Evolutionary conservation across 1,140 invertebrate species (phyloP), one percentile per base, ranked within the genome.

Genomic region (Wiebesia pumilae): DNA sequence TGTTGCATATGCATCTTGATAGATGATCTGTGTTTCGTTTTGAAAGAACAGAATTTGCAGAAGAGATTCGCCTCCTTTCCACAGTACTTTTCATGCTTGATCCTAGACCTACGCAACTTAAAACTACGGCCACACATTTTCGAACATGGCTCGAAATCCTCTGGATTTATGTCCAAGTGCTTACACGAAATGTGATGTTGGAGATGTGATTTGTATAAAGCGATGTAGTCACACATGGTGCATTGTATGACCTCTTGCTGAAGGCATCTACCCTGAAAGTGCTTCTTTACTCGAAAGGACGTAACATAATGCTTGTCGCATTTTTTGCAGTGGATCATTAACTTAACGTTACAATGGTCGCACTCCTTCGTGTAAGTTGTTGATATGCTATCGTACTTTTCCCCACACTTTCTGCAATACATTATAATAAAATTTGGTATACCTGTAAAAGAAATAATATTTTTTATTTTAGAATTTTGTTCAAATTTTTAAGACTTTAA

Each of bases 101-200:
- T 24, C n/a, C 33, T 62, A 4, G 51, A 7, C 2, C 27, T 0
- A 10, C 3, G 33, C 9, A n/a, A 10, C 4, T 43, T 9, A 33
- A 84, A 84, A 16, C 35, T 58, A n/a, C 38, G 51, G n/a, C 81
- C 81, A 33, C 81, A 83, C 27, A 62, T 62, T 4, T 62, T 62
- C 6, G 19, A 62, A 16, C 58, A 47, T 7, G 43, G 43, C 43
- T 47, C 43, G 43, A 47, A 47, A 14, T 47, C 43, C 43, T 47
- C 58, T 3, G 16, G 58, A 62, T 62, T 24, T 16, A 24, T 24
- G 58, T 19, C 58, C 58, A 24, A 4, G 19, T 62, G 19, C 21
- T 62, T n/a, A 16, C 27, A 16, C 7, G 21, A 12, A 35, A 40
- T 7, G 73, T 75, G 40, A 14, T 24, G 7, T 33, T 79, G 27